Conservation (phyloP, 2,797 vertebrate genomes). For the Anguilla marmorata region DNA sequence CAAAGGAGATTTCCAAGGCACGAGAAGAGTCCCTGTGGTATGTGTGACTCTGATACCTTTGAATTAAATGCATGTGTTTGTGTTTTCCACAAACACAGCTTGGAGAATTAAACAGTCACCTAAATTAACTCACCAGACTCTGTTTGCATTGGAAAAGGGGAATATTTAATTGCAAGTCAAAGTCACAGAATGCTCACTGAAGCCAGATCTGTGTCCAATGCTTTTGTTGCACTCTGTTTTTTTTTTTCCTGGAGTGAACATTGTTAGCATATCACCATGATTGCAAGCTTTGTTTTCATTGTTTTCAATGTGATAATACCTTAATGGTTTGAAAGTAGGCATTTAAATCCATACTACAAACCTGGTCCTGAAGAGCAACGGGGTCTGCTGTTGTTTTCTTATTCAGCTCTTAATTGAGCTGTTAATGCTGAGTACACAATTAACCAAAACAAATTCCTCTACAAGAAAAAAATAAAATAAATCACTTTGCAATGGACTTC, state of each 20-base stretch:
- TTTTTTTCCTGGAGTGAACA: not conserved
- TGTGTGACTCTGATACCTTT: not conserved
- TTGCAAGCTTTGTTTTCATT: too few species aligned
- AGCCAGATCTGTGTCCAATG: not conserved
- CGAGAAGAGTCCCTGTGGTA: not conserved
- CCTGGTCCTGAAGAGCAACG: not conserved
- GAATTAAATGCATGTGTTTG: conserved; percentile 1
- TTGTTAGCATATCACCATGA: too few species aligned
- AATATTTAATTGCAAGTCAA: too few species aligned
- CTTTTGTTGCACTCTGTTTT: not conserved
- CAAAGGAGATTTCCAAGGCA: conserved; percentile 21
- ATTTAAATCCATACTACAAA: not conserved
- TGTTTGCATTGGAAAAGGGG: not conserved
- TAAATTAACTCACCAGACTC: not conserved
- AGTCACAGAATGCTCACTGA: not conserved
- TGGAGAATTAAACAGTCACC: not conserved
- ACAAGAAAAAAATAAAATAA: not conserved
- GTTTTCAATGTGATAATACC: too few species aligned
- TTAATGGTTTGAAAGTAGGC: not conserved
- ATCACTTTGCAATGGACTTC: conserved; percentile 8
- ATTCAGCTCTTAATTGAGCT: not conserved
- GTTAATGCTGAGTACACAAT: not conserved
- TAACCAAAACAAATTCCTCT: not conserved
- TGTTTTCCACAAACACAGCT: not conserved
- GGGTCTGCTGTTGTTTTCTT: not conserved